Conservation (phyloP, 2,797 vertebrate species). For the Chaenodraco wilsoni region DNA sequence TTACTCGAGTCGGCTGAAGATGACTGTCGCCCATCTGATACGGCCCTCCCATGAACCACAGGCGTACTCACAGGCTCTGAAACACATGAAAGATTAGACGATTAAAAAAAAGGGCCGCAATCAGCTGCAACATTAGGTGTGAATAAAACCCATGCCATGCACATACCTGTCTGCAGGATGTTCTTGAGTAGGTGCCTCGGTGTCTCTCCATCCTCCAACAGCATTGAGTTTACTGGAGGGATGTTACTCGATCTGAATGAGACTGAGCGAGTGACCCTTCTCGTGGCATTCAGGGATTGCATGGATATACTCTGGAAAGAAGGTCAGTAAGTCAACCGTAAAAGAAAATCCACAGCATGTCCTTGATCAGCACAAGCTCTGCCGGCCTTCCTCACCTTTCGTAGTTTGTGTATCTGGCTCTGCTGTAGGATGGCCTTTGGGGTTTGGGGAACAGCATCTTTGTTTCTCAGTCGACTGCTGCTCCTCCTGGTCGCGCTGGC, state of each 20-base stretch:
- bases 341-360: background rate
- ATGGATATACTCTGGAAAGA: conserved; percentile 69
- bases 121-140: background rate
- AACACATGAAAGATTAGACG: conserved; percentile 8
- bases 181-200: conserved; percentile 75
- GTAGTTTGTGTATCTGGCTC: conserved; percentile 67
- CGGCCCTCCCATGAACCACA: conserved; percentile 65
- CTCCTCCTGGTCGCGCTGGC: conserved; percentile 5
- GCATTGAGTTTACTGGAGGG: conserved; percentile 19
- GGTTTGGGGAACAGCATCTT: conserved; percentile 48
- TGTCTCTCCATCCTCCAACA: conserved; percentile 66
- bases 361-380: no score
- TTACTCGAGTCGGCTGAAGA: conserved; percentile 44
- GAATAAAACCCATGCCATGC: background rate
- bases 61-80: conserved; percentile 79
- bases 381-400: conserved; percentile 57
- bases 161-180: conserved; percentile 73
- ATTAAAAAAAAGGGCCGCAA: background rate
- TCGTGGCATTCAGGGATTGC: conserved; percentile 36
- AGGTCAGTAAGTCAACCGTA: background rate
- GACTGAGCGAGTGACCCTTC: conserved; percentile 5
- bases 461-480: conserved; percentile 49
- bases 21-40: conserved; percentile 25
- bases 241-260: conserved; percentile 9
- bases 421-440: conserved; percentile 70